phyloP scores from a whole-genome alignment of 2,797 vertebrate genomes.

The Amphiprion clarkii region DNA sequence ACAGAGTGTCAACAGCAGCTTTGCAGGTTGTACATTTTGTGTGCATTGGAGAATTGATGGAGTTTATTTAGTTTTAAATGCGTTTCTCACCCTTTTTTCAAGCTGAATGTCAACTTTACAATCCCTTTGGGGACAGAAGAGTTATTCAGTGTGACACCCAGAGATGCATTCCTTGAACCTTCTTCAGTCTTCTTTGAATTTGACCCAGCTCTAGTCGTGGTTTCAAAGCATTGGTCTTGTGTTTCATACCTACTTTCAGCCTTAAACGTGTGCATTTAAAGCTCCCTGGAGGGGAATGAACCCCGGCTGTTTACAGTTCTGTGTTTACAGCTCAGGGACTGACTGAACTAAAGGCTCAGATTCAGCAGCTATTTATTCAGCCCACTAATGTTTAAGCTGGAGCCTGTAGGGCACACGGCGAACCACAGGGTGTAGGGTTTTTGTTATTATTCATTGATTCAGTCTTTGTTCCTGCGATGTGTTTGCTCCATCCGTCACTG shows the following conservation, averaged over 20 bases:
- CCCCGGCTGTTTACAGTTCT: constrained; percentile 22
- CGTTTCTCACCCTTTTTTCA: not conserved
- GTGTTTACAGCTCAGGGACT: constrained; percentile 3
- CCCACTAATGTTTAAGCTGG: constrained; percentile 33
- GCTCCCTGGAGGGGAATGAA: constrained; percentile 2
- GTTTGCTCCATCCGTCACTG: constrained; percentile 19
- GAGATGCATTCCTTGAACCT: not conserved
- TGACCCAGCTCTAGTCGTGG: not conserved
- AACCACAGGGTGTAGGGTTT: constrained; percentile 18
- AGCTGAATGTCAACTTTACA: not conserved
- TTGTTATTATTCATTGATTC: constrained; percentile 35
- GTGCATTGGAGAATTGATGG: too few species aligned
- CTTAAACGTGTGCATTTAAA: constrained; percentile 2
- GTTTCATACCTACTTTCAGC: constrained; percentile 11
- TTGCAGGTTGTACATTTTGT: too few species aligned
- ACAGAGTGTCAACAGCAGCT: too few species aligned
- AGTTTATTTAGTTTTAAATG: too few species aligned
- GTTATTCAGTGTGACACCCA: constrained; percentile 1
- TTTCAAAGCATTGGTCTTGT: constrained; percentile 16
- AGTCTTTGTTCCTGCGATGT: constrained; percentile 11
- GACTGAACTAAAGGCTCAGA: constrained; percentile 32
- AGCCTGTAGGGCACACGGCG: not conserved
- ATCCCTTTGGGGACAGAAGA: not conserved
- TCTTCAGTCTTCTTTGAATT: not conserved
- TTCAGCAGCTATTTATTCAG: constrained; percentile 43